These are phyloP conservation scores for Aproaerema taeniolella DNA, from an alignment of 2,888 invertebrate species.

Conservation along the genomic window DNA sequence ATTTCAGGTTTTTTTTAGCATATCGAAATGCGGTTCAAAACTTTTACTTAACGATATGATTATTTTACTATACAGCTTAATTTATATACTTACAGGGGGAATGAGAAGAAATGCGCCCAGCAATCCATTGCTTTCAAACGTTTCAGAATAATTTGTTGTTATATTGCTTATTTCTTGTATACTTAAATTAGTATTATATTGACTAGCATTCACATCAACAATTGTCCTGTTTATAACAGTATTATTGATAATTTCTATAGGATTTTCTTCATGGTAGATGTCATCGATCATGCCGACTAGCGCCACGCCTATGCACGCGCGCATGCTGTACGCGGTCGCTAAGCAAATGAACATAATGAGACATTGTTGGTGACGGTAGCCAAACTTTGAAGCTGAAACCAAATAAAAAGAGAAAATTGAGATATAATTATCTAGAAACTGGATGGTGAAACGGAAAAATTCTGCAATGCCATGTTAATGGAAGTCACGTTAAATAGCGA, in stretches of 20 bases:
- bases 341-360: constrained; percentile 76
- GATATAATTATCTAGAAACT: neutral
- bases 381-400: constrained; percentile 37
- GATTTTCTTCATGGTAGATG: neutral
- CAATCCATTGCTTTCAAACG: no score
- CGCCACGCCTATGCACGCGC: constrained; percentile 81
- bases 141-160: no score
- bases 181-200: neutral
- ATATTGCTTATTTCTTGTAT: no score
- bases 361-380: constrained; percentile 77
- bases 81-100: neutral
- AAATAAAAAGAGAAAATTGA: neutral
- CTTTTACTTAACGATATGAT: no score
- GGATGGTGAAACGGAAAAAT: neutral
- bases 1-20: neutral
- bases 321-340: constrained; percentile 78
- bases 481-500: no score
- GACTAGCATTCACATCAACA: neutral
- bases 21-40: neutral
- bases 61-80: no score
- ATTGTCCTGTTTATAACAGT: neutral
- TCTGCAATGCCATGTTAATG: neutral
- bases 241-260: neutral
- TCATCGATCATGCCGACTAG: constrained; percentile 78
- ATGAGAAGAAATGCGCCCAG: no score